phyloP scores from a whole-genome alignment of 2,797 vertebrate species.

The Sebastes alutus region DNA sequence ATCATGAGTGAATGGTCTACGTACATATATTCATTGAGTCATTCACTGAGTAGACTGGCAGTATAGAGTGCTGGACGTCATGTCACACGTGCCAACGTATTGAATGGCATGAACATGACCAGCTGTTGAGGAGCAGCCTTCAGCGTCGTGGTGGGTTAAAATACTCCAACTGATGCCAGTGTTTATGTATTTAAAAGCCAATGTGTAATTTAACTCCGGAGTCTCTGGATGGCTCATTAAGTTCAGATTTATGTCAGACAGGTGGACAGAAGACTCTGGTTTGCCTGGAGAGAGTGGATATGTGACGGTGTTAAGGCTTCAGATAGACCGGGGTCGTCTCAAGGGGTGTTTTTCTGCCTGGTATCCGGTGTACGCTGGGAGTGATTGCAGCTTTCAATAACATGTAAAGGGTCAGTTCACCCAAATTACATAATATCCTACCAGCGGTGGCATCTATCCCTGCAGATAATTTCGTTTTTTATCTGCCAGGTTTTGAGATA shows the following conservation, averaged over 20 bases:
- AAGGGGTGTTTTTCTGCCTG: neutral
- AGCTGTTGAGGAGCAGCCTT: neutral
- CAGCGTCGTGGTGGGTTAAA: neutral
- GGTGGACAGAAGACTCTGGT: neutral
- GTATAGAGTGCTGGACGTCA: neutral
- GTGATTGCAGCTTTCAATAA: neutral
- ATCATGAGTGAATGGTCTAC: neutral
- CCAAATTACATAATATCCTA: neutral
- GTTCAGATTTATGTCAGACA: constrained; percentile 8
- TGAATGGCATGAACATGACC: neutral
- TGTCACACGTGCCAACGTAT: neutral
- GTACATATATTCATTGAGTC: neutral
- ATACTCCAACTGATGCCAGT: neutral
- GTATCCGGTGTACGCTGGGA: neutral
- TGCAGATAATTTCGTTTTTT: neutral
- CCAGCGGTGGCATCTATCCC: fast-evolving
- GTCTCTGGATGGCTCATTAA: neutral
- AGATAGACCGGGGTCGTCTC: neutral
- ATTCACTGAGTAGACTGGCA: neutral
- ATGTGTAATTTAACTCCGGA: neutral
- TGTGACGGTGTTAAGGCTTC: neutral
- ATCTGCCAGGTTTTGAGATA: neutral
- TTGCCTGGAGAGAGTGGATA: neutral
- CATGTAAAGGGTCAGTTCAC: neutral
- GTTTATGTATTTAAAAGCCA: constrained; percentile 1